Evolutionary conservation across 2,113 vertebrate genomes (phyloP).

Genomic region (Aramus guarauna): DNA sequence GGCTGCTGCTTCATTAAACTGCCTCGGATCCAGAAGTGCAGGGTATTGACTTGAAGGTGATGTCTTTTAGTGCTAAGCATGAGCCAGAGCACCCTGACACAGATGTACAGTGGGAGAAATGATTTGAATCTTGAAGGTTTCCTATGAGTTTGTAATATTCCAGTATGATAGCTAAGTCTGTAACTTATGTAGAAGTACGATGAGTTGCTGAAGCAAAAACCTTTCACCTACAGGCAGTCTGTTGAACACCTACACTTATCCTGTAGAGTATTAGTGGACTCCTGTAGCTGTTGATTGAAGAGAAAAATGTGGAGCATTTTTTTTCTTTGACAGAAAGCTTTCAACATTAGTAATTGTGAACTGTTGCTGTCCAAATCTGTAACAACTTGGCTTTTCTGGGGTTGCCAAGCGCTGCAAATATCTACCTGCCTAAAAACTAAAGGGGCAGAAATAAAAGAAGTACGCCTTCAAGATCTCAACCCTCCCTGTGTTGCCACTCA

Average conservation of each 20-base stretch:
- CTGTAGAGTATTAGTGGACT: not conserved
- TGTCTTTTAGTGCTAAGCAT: not conserved
- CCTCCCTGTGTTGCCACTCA: not conserved
- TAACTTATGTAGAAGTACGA: not conserved
- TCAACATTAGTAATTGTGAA: slow-evolving; percentile 48
- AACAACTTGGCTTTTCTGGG: slow-evolving; percentile 11
- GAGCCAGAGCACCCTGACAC: not conserved
- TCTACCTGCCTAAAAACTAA: not conserved
- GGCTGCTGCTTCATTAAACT: not conserved
- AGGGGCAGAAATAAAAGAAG: not conserved
- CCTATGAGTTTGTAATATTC: not conserved
- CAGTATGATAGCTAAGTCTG: not conserved
- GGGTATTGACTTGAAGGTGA: not conserved
- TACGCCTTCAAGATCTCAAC: not conserved
- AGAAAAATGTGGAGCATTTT: slow-evolving; percentile 26
- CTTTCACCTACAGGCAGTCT: not conserved
- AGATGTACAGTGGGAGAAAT: not conserved
- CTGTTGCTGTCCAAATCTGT: slow-evolving; percentile 1
- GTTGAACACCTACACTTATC: slow-evolving; percentile 1
- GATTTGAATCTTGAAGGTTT: not conserved
- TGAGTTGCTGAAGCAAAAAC: not conserved
- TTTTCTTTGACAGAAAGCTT: slow-evolving; percentile 56
- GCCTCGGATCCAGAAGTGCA: not conserved
- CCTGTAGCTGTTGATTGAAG: not conserved
- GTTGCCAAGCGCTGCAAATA: slow-evolving; percentile 18